Percentiles rank a stretch among this genome's conserved stretches.
Evolutionary conservation across 2,113 vertebrate species (phyloP).

Genomic region (Laticauda laticaudata): DNA sequence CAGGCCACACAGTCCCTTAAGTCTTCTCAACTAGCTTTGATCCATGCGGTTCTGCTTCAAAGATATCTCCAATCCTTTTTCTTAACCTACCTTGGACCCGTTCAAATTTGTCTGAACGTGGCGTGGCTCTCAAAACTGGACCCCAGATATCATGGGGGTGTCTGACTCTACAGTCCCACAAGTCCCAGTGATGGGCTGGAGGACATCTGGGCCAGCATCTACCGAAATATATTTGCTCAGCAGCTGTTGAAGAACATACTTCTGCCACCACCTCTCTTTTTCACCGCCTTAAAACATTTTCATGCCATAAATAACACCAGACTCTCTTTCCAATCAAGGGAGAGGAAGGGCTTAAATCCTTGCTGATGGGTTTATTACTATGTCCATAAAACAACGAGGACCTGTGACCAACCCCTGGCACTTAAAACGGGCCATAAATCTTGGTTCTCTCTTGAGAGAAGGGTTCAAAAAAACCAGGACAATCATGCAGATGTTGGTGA

Average conservation of each 20-base stretch:
- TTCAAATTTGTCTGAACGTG: neutral
- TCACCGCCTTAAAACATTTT: conserved; percentile 37
- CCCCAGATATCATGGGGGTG: neutral
- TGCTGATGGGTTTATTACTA: conserved; percentile 61
- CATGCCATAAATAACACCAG: conserved; percentile 48
- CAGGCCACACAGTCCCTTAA: neutral
- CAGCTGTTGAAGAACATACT: neutral
- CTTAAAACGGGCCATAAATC: conserved; percentile 50
- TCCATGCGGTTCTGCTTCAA: neutral
- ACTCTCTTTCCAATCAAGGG: conserved; percentile 47
- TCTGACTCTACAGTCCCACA: neutral
- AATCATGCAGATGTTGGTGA: accelerated
- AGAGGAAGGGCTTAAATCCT: conserved; percentile 56
- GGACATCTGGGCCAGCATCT: neutral
- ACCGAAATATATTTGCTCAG: neutral
- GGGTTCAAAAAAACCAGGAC: too few species aligned
- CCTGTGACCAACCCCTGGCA: conserved; percentile 56
- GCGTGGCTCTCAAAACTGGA: neutral
- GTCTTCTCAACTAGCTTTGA: neutral
- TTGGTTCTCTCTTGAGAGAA: conserved; percentile 11
- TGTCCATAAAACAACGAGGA: conserved; percentile 59
- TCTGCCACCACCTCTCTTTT: neutral
- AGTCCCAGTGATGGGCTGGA: neutral
- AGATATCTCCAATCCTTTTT: neutral
- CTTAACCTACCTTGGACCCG: neutral